Base-by-base conservation (phyloP, 2,888 invertebrate species). In the Gerosis bhagava region DNA sequence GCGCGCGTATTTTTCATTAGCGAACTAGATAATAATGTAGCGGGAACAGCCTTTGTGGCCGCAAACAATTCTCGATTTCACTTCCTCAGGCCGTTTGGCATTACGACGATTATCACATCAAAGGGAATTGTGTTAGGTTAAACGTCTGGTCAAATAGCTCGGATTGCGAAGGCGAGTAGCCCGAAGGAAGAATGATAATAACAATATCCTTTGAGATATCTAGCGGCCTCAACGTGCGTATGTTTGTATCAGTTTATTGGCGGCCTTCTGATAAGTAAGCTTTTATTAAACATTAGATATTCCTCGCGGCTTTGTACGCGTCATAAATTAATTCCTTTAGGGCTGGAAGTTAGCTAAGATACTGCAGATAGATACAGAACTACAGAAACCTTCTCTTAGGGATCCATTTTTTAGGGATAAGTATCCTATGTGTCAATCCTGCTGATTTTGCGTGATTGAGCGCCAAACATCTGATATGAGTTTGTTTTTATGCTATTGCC, bases 1-100 rank as follows among this genome's bases (percentile, higher is more conserved):
- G 75, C 79, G 79, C 78, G 75, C 82, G 79, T 77, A 81, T 81
- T 83, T 83, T 84, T 83, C 82, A 83, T 82, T 82, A 82, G 65
- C 69, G 71, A 53, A 49, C 54, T 57, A 62, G 12, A 13, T 28
- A 28, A n/a, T n/a, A n/a, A n/a, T 28, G 13, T 13, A 25, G 25
- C 28, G 15, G 11, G 13, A 28, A 28, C 45, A 51, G 54, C 31
- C 34, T 36, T 43, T 48, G 49, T 52, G n/a, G 37, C 37, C 50
- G 29, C 50, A 41, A 50, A 50, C 49, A 54, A 54, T 59, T 51
- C 47, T 28, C 41, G 50, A 50, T 48, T 52, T 54, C 39, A 26
- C 19, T 21, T 17, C 39, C 39, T 11, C 26, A 8, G 37, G 31
- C 25, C 37, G 26, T 36, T 39, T 19, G 19, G 19, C 19, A 39